These are phyloP conservation scores for Neoitamus cyanurus DNA, from an alignment of 2,888 invertebrate species.

Conservation along the genomic window DNA sequence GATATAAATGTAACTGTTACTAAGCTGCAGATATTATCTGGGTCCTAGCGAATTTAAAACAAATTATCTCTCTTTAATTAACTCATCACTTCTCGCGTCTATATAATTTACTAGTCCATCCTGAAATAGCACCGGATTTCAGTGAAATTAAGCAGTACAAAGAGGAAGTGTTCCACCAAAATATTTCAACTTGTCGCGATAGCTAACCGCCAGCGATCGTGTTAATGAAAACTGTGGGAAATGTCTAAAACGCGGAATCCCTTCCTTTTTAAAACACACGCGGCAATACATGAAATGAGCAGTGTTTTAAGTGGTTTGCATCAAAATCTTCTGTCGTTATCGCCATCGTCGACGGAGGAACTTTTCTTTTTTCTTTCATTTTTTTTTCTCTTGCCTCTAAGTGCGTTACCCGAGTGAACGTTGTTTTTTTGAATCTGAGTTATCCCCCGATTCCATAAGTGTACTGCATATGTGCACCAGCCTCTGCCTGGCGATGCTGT, in stretches of 20 bases:
- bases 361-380: slow-evolving; percentile 1
- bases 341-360: slow-evolving; percentile 24
- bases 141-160: neutral
- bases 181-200: slow-evolving; percentile 11
- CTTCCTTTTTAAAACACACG: slow-evolving; percentile 29
- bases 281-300: slow-evolving; percentile 37
- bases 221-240: slow-evolving; percentile 52
- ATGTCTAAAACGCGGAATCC: slow-evolving; percentile 45
- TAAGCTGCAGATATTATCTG: no score
- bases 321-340: slow-evolving; percentile 46
- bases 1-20: no score
- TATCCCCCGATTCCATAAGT: neutral
- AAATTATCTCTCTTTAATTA: neutral
- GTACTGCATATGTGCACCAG: neutral
- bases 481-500: neutral
- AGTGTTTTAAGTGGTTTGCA: slow-evolving; percentile 51
- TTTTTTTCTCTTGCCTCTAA: neutral
- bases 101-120: neutral
- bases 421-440: slow-evolving; percentile 11
- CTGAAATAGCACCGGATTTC: neutral
- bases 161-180: slow-evolving; percentile 22
- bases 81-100: neutral
- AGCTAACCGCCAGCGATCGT: slow-evolving; percentile 4
- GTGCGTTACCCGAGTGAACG: slow-evolving; percentile 19
- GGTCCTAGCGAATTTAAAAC: no score